These are phyloP conservation scores for Hapalemur alaotrensis DNA, from an alignment of 2,797 vertebrate species.

Conservation along the genomic window DNA sequence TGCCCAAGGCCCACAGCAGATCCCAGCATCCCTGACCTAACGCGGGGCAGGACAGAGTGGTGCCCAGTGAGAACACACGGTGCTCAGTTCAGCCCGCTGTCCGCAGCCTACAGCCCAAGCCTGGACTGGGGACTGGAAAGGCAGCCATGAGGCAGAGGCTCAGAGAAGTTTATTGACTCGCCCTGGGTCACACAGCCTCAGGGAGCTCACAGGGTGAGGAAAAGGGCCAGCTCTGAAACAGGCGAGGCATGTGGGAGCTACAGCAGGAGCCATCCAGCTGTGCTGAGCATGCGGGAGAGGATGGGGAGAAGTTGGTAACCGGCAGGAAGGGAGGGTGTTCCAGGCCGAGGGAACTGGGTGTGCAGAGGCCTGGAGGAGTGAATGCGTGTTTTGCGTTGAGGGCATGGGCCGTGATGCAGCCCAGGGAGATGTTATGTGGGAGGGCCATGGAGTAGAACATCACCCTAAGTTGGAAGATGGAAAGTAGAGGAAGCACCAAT, in stretches of 20 bases:
- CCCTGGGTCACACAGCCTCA: neutral
- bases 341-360: neutral
- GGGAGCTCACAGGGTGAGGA: neutral
- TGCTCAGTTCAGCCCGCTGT: neutral
- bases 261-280: neutral
- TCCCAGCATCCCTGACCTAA: neutral
- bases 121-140: neutral
- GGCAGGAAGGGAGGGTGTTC: neutral
- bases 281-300: neutral
- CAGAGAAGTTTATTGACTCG: neutral
- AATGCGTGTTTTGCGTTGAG: fast-evolving
- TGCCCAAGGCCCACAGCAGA: neutral
- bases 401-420: neutral
- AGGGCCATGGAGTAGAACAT: neutral
- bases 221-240: neutral
- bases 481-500: neutral
- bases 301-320: neutral
- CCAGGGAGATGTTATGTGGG: fast-evolving
- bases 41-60: neutral
- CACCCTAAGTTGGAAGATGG: neutral
- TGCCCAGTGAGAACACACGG: neutral
- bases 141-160: neutral
- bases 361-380: neutral
- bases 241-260: fast-evolving
- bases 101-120: fast-evolving